Evolutionary conservation across 2,888 invertebrate species (phyloP).

Genomic region (Hedychridium roseum): DNA sequence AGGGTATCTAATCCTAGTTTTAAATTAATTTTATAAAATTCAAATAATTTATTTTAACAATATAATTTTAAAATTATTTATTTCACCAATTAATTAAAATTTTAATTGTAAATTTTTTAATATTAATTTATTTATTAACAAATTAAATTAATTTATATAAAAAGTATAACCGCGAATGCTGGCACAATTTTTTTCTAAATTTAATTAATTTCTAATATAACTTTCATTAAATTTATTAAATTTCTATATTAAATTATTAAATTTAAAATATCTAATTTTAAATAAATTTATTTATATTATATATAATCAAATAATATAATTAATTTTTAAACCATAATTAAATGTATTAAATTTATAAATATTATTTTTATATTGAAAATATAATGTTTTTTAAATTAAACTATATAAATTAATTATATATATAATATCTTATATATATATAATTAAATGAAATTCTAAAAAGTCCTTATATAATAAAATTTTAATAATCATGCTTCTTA

Average conservation of each 20-base stretch:
- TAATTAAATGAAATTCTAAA: conserved; percentile 73
- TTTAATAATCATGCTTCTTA: conserved; percentile 68
- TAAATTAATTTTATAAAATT: conserved; percentile 61
- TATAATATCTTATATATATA: conserved; percentile 66
- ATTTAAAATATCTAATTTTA: conserved; percentile 9
- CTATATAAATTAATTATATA: background rate
- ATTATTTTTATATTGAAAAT: conserved; percentile 68
- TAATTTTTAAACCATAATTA: conserved; percentile 57
- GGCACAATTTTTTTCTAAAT: conserved; percentile 73
- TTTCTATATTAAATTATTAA: conserved; percentile 69
- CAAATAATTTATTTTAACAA: conserved; percentile 56
- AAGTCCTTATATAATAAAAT: conserved; percentile 72
- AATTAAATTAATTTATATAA: conserved; percentile 67
- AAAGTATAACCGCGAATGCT: conserved; percentile 76
- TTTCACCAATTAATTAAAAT: conserved; percentile 68
- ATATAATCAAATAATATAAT: conserved; percentile 59
- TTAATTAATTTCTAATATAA: conserved; percentile 69
- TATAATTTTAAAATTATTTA: conserved; percentile 53
- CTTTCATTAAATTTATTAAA: conserved; percentile 65
- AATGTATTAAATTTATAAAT: background rate
- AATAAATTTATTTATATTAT: no score
- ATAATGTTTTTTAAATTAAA: conserved; percentile 68
- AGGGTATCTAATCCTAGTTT: conserved; percentile 77
- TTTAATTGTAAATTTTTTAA: conserved; percentile 64
- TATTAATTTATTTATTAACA: conserved; percentile 50